Percentiles rank a stretch among this genome's conserved stretches.
Evolutionary conservation across 1,140 invertebrate genomes (phyloP).

Genomic region (Aphis craccivora): DNA sequence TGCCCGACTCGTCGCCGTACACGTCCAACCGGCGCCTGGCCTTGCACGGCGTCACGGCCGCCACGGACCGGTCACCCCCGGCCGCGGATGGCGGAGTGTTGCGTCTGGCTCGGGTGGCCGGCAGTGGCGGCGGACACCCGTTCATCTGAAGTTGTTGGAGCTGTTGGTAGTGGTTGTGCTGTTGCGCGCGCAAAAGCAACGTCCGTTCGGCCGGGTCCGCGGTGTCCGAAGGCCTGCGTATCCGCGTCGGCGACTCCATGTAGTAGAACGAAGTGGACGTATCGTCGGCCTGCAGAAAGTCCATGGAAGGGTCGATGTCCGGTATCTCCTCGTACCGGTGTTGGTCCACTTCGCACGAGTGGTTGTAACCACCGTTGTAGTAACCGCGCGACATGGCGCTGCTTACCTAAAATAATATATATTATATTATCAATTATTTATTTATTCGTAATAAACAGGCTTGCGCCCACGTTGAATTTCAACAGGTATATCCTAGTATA

Average conservation of each 20-base stretch:
- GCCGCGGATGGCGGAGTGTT: not conserved
- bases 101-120: not conserved
- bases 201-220: conserved; percentile 40
- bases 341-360: conserved; percentile 31
- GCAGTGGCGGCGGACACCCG: not conserved
- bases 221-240: not conserved
- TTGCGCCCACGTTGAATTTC: no score
- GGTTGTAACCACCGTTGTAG: conserved; percentile 47
- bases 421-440: no score
- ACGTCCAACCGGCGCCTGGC: conserved; percentile 55
- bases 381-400: conserved; percentile 43
- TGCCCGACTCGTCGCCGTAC: not conserved
- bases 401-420: not conserved
- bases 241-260: conserved; percentile 31
- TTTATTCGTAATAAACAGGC: no score
- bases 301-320: conserved; percentile 49
- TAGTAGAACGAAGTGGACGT: conserved; percentile 33
- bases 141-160: not conserved
- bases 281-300: conserved; percentile 23
- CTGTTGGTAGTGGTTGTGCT: not conserved
- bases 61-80: not conserved
- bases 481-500: no score
- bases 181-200: conserved; percentile 27
- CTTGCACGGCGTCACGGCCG: conserved; percentile 45
- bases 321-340: conserved; percentile 45